phyloP scores from a whole-genome alignment of 2,113 vertebrate species.

The Colinus virginianus region DNA sequence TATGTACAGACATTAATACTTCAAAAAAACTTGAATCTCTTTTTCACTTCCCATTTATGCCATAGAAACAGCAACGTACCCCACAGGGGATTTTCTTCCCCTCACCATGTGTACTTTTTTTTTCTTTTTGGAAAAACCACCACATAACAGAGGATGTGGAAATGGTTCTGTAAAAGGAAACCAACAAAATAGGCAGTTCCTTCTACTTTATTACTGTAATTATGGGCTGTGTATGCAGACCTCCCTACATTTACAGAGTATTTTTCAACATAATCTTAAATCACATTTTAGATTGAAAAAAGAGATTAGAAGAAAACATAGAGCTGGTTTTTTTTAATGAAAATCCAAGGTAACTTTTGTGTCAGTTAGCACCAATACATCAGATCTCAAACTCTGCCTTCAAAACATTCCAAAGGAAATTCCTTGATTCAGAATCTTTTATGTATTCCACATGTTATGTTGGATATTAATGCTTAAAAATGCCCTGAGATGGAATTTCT shows the following conservation, averaged over 20 bases:
- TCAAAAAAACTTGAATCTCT: conserved; percentile 5
- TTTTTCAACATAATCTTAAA: conserved; percentile 28
- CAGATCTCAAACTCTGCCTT: background rate
- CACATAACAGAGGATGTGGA: conserved; percentile 55
- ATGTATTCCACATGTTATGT: background rate
- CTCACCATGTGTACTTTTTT: background rate
- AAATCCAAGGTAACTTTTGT: background rate
- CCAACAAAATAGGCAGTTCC: conserved; percentile 52
- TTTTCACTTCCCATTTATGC: conserved; percentile 55
- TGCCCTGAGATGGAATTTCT: background rate
- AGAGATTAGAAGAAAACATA: background rate
- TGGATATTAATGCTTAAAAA: conserved; percentile 14
- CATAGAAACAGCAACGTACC: background rate
- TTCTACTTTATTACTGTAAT: conserved; percentile 39
- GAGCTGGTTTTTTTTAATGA: background rate
- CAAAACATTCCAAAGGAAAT: conserved; percentile 1
- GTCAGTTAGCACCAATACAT: background rate
- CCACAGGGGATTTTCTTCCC: conserved; percentile 26
- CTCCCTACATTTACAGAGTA: conserved; percentile 19
- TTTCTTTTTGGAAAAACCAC: conserved; percentile 26
- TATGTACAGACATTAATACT: conserved; percentile 12
- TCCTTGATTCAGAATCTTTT: background rate
- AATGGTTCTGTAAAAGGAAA: conserved; percentile 37
- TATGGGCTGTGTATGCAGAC: background rate
- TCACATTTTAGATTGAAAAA: background rate